phyloP scores from a whole-genome alignment of 2,888 invertebrate species.

The Acanthosoma haemorrhoidale region DNA sequence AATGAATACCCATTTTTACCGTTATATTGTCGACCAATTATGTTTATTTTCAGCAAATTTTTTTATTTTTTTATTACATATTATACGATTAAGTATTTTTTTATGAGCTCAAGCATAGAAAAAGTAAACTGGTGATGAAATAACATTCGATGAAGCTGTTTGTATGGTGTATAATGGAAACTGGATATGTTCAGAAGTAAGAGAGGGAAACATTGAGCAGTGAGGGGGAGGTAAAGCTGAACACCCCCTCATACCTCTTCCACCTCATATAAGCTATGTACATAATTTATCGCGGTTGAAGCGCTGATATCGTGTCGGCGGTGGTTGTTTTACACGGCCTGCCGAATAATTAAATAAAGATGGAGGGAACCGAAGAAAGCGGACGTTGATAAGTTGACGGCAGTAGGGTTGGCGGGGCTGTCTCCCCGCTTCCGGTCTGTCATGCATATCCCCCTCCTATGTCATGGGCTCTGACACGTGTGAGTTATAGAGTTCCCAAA shows the following conservation, averaged over 20 bases:
- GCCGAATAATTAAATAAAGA: conserved; percentile 27
- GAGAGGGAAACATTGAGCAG: too few relatives aligned
- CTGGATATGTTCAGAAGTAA: too few relatives aligned
- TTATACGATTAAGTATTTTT: too few relatives aligned
- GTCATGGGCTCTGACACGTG: neutral
- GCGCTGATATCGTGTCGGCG: neutral
- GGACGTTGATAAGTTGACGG: conserved; percentile 26
- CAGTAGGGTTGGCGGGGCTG: neutral
- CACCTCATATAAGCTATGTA: conserved; percentile 8
- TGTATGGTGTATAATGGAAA: too few relatives aligned
- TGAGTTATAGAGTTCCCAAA: conserved; percentile 2
- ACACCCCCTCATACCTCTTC: conserved; percentile 11
- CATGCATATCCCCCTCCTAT: conserved; percentile 6
- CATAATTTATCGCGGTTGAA: conserved; percentile 1
- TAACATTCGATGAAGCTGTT: too few relatives aligned
- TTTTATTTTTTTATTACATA: too few relatives aligned
- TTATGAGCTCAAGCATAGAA: too few relatives aligned
- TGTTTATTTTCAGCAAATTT: too few relatives aligned
- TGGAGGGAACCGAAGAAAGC: conserved; percentile 23
- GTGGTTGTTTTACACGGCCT: conserved; percentile 21
- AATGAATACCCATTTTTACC: too few relatives aligned
- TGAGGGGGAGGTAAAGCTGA: too few relatives aligned
- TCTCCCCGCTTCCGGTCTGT: conserved; percentile 19
- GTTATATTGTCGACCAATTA: too few relatives aligned
- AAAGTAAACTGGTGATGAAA: too few relatives aligned